Percentiles rank a stretch among this genome's conserved stretches.
phyloP scores from a whole-genome alignment of 2,888 invertebrate genomes.

The Drosophila planitibia region DNA sequence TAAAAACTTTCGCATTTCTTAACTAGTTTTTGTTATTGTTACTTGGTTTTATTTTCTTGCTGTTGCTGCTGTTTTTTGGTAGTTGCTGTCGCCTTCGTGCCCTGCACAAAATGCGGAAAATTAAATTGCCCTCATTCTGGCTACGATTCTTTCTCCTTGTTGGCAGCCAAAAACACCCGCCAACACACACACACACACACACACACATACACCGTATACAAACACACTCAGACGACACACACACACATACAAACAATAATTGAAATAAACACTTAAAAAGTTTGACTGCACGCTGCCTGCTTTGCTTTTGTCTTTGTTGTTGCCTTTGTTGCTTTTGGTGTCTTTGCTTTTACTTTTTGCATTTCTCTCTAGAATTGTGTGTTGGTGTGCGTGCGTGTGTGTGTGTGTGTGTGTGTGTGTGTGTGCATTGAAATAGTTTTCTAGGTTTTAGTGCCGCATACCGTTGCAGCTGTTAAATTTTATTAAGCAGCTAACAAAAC shows the following conservation, averaged over 20 bases:
- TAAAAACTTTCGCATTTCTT: conserved; percentile 82
- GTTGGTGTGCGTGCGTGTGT: neutral
- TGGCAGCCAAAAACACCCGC: conserved; percentile 36
- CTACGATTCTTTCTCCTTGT: conserved; percentile 22
- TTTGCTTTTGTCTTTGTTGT: conserved; percentile 18
- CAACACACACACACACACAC: conserved; percentile 28
- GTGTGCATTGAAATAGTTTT: conserved; percentile 66
- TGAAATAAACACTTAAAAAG: conserved; percentile 82
- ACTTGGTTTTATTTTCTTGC: conserved; percentile 42
- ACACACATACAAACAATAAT: conserved; percentile 72
- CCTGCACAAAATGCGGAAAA: conserved; percentile 74
- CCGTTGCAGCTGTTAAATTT: conserved; percentile 72
- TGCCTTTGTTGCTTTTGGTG: conserved; percentile 17
- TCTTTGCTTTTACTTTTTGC: conserved; percentile 26
- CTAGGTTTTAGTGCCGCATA: conserved; percentile 47
- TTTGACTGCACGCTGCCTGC: conserved; percentile 60
- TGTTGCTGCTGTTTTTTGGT: conserved; percentile 42
- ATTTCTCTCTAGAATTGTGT: conserved; percentile 23
- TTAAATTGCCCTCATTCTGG: conserved; percentile 74
- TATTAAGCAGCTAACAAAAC: conserved; percentile 59
- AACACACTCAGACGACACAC: conserved; percentile 20
- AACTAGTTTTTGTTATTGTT: conserved; percentile 82
- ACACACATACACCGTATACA: conserved; percentile 31
- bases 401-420: neutral
- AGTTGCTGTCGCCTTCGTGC: conserved; percentile 48